These are phyloP conservation scores for Andrena praecox DNA, from an alignment of 2,888 invertebrate genomes.

Conservation along the genomic window DNA sequence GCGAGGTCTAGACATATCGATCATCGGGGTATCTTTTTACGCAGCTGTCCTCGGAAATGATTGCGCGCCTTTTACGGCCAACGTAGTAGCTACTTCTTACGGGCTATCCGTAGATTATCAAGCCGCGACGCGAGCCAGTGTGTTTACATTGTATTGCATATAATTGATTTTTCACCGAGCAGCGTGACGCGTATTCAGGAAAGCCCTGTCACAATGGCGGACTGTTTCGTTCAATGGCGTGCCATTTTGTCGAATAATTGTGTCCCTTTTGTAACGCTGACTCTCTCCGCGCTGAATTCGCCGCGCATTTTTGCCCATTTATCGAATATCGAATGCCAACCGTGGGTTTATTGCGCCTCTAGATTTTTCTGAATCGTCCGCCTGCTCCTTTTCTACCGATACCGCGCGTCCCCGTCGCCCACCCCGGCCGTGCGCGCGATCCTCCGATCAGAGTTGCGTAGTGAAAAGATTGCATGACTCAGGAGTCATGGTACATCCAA, in stretches of 20 bases:
- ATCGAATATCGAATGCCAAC: constrained; percentile 18
- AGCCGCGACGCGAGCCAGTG: too few relatives aligned
- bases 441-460: constrained; percentile 38
- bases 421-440: constrained; percentile 6
- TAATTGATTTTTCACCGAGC: background rate
- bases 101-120: too few relatives aligned
- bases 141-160: background rate
- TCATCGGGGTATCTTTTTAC: too few relatives aligned
- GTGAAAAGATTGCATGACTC: constrained; percentile 57
- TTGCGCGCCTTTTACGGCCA: too few relatives aligned
- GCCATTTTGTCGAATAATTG: background rate
- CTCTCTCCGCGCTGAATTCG: background rate
- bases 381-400: constrained; percentile 26
- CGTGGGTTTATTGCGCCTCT: constrained; percentile 37
- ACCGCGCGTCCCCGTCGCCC: constrained; percentile 8
- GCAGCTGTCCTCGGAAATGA: too few relatives aligned
- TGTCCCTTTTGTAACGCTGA: constrained; percentile 1
- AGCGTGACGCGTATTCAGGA: background rate
- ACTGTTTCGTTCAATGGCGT: background rate
- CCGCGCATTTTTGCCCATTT: background rate
- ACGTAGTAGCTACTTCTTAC: too few relatives aligned
- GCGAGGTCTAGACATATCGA: too few relatives aligned
- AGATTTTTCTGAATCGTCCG: constrained; percentile 46
- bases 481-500: constrained; percentile 58
- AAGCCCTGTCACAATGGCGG: background rate